phyloP scores from a whole-genome alignment of 2,797 vertebrate species.

The Psittacula echo region DNA sequence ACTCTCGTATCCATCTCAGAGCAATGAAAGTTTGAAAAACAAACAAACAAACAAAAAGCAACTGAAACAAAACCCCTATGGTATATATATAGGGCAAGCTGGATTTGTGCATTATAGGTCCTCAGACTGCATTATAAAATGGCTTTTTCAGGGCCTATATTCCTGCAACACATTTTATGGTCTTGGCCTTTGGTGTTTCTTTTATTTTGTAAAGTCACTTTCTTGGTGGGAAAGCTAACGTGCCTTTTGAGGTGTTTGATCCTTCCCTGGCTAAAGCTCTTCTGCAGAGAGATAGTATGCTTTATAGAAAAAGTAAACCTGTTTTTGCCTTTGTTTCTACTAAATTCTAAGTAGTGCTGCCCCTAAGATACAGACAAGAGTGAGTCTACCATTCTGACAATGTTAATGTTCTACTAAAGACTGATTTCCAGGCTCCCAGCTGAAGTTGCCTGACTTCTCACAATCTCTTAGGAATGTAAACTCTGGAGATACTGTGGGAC shows the following conservation, averaged over 20 bases:
- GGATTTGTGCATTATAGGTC: neutral
- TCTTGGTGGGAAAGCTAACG: neutral
- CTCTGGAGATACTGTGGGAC: accelerated
- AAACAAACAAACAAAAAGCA: neutral
- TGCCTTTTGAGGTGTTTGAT: neutral
- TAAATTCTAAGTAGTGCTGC: neutral
- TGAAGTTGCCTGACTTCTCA: neutral
- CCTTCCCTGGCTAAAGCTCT: neutral
- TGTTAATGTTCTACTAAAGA: neutral
- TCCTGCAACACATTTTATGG: neutral
- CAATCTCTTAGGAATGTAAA: neutral
- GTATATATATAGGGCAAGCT: neutral
- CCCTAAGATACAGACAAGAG: neutral
- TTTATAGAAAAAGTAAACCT: neutral
- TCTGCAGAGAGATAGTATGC: neutral
- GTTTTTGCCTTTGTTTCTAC: neutral
- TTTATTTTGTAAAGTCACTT: neutral
- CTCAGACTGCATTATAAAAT: neutral
- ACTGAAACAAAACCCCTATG: neutral
- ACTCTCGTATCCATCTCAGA: neutral
- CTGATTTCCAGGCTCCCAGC: neutral
- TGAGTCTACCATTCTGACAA: neutral
- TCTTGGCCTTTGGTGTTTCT: neutral
- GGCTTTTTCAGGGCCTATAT: neutral
- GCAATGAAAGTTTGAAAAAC: neutral